Percentiles rank a stretch among this genome's conserved stretches.
Conservation (phyloP, 1,140 invertebrate species). For the Zaprionus africanus region DNA sequence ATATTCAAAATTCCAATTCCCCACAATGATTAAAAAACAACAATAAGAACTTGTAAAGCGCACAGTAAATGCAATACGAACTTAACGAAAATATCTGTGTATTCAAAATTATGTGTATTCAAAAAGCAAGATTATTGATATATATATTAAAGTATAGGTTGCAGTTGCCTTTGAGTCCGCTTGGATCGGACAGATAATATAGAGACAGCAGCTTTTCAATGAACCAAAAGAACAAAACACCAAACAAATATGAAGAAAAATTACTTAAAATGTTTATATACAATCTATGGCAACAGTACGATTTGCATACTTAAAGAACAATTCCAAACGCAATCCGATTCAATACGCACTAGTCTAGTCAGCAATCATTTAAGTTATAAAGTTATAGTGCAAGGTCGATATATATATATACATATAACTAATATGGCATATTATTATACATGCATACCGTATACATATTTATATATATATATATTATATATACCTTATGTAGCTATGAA, state of each 20-base stretch:
- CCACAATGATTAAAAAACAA: conserved; percentile 38
- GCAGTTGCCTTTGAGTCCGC: conserved; percentile 31
- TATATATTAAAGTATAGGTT: conserved; percentile 30
- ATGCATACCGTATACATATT: conserved; percentile 42
- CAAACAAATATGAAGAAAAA: conserved; percentile 29
- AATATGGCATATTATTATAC: conserved; percentile 55
- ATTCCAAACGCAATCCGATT: conserved; percentile 71
- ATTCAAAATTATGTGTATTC: conserved; percentile 45
- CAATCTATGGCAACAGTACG: conserved; percentile 6
- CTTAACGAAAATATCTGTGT: conserved; percentile 32
- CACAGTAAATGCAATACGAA: conserved; percentile 45
- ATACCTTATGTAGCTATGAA: conserved; percentile 43
- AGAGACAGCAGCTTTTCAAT: conserved; percentile 17
- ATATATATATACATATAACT: conserved; percentile 31
- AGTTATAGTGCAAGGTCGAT: conserved; percentile 65
- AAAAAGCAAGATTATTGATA: conserved; percentile 42
- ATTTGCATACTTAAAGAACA: conserved; percentile 53
- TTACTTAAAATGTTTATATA: conserved; percentile 31
- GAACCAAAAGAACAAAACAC: conserved; percentile 44
- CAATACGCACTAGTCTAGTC: conserved; percentile 76
- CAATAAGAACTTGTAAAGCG: conserved; percentile 55
- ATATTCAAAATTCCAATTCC: conserved; percentile 50
- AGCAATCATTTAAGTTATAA: conserved; percentile 75
- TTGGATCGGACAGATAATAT: conserved; percentile 12
- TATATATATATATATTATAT: conserved; percentile 55